Evolutionary conservation across 2,797 vertebrate species (phyloP), one percentile per base, ranked within the genome.

Genomic region (Scolopax rusticola): DNA sequence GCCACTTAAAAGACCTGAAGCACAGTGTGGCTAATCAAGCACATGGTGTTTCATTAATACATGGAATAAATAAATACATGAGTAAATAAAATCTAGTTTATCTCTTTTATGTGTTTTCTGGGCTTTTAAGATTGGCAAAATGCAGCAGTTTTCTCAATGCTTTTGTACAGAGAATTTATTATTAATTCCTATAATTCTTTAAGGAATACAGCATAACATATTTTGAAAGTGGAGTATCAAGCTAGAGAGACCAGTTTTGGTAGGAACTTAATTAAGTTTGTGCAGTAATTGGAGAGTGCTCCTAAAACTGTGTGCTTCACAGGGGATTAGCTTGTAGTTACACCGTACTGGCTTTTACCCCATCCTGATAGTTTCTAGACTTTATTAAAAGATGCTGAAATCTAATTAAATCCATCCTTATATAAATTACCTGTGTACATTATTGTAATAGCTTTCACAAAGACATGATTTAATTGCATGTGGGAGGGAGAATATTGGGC

Each of bases 321-420:
- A 77, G 64, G 60, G 82, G 64, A 89, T 93, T 95, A 77, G 20
- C 9, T 33, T 77, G 25, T 65, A 45, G 50, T 74, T 94, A 28
- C 40, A 48, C 21, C 43, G 41, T 64, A 30, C 7, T 65, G 67
- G 50, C 8, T 91, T 77, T 94, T 87, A 89, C 36, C 14, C 25
- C 67, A 25, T 64, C 9, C 16, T 93, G 15, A 50, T 69, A 45
- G 45, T 71, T 79, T n/a, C 50, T 54, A 92, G 80, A 81, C 86
- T 84, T 95, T 78, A 90, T 95, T 96, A 93, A 93, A 75, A 86
- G 36, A 69, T 89, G 54, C 36, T 75, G 74, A 90, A 95, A 71
- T 84, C 77, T 94, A 94, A 89, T 96, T 89, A 95, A 95, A 89
- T 82, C 33, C 70, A 61, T 60, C 36, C 27, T 65, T 69, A 69